Base-by-base conservation (phyloP, 1,140 invertebrate genomes). In the Chlorops oryzae region DNA sequence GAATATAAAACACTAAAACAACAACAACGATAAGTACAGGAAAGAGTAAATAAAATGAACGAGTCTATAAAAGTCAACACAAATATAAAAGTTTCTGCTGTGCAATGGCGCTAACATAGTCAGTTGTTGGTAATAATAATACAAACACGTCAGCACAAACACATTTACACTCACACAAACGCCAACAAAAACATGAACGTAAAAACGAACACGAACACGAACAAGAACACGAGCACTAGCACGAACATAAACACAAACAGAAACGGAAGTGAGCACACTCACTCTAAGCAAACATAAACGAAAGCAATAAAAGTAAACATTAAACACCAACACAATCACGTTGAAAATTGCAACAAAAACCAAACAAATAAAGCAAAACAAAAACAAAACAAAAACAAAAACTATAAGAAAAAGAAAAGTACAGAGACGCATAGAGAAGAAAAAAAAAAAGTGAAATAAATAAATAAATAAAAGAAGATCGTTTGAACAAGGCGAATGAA, bases 181-280 rank as follows among this genome's bases (percentile, higher is more conserved):
- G 20, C 15, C 38, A 27, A 32, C 27, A 39, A 35, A n/a, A n/a
- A n/a, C n/a, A n/a, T 22, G 25, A 5, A 45, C 5, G 25, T 22
- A 44, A 49, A 52, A 54, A 44, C 40, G 47, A 58, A 61, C 51
- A 63, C 55, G 57, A 60, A 52, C 59, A 63, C 58, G 63, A 61
- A 50, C 54, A 59, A 50, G 51, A 61, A 63, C 58, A 63, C 52
- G 50, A 46, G 45, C 47, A 50, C 39, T 24, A 53, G 38, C 13
- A 51, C 42, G 28, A 34, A 34, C n/a, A 24, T 39, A 20, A 21
- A 58, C 40, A 56, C 21, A 27, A 28, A 43, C 40, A 49, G 28
- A 45, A 38, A 46, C 39, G 38, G 21, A 22, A 25, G 39, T n/a
- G 28, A 34, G n/a, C n/a, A 12, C 24, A 21, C 18, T 28, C 28